A percentile compares a stretch with the other conserved stretches of the same genome.
Evolutionary conservation across 2,888 invertebrate species (phyloP).

Genomic region (Stegana nigrithorax): DNA sequence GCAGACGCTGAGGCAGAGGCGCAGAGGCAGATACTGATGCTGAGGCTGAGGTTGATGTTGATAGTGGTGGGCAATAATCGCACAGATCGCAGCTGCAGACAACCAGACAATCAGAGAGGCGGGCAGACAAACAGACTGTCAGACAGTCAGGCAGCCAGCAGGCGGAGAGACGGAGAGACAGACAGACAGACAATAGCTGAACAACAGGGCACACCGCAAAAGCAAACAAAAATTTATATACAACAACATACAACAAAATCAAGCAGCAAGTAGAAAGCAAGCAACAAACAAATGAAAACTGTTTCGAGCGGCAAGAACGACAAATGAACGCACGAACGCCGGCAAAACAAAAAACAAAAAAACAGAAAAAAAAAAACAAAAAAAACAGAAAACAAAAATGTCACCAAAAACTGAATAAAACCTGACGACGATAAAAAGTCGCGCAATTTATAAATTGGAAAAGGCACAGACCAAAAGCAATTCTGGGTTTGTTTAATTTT

Average conservation of each 20-base stretch:
- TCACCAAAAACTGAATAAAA: neutral
- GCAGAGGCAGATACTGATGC: constrained; percentile 12
- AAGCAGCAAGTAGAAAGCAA: too few species aligned
- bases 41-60: neutral
- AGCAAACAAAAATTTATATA: too few species aligned
- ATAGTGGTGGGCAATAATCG: neutral
- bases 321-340: neutral
- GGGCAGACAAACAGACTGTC: neutral
- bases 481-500: neutral
- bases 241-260: neutral
- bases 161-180: neutral
- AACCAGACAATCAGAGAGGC: constrained; percentile 1
- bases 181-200: neutral
- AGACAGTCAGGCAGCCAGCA: neutral
- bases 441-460: neutral
- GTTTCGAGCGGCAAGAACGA: too few species aligned
- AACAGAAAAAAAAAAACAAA: neutral
- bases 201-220: neutral
- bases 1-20: neutral
- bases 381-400: neutral
- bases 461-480: neutral
- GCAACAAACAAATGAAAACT: too few species aligned
- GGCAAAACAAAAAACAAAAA: neutral
- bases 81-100: constrained; percentile 3
- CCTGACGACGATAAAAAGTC: neutral